Percentiles rank a stretch among this genome's conserved stretches.
Evolutionary conservation across 2,113 vertebrate species (phyloP).

Genomic region (Carassius carassius): DNA sequence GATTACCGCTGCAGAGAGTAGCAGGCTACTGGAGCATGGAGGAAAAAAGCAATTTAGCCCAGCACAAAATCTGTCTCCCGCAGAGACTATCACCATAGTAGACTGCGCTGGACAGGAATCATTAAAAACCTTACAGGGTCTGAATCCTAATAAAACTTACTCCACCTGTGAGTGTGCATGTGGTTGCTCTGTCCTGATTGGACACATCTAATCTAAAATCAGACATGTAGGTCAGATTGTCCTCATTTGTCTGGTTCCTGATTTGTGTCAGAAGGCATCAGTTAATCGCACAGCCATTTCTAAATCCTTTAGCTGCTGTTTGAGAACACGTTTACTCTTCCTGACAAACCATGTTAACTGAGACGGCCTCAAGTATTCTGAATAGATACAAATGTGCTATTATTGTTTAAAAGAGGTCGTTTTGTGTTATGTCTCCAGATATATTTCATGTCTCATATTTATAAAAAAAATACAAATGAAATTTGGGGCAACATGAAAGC

Average conservation of each 20-base stretch:
- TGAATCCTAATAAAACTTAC: constrained; percentile 44
- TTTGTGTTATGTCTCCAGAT: not conserved
- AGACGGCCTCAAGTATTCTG: not conserved
- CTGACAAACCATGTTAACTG: constrained; percentile 12
- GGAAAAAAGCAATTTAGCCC: constrained; percentile 43
- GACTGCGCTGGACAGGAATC: constrained; percentile 20
- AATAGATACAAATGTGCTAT: not conserved
- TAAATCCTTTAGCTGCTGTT: constrained; percentile 12
- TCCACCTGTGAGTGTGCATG: constrained; percentile 1
- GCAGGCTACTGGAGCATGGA: constrained; percentile 29
- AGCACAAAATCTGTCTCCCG: constrained; percentile 48
- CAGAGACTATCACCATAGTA: constrained; percentile 47
- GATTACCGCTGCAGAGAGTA: constrained; percentile 37
- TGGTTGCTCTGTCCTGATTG: constrained; percentile 12
- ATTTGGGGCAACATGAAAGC: not conserved
- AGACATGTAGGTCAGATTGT: constrained; percentile 43
- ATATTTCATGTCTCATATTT: not conserved
- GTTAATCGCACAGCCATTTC: constrained; percentile 25
- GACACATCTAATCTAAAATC: constrained; percentile 48
- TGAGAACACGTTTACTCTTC: not conserved
- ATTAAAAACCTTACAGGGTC: constrained; percentile 50
- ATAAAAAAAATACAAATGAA: not conserved
- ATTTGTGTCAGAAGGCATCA: constrained; percentile 35
- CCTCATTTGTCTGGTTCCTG: constrained; percentile 41
- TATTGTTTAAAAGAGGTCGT: not conserved